Conservation (phyloP, 1,140 invertebrate genomes). For the Neelides sp. region DNA sequence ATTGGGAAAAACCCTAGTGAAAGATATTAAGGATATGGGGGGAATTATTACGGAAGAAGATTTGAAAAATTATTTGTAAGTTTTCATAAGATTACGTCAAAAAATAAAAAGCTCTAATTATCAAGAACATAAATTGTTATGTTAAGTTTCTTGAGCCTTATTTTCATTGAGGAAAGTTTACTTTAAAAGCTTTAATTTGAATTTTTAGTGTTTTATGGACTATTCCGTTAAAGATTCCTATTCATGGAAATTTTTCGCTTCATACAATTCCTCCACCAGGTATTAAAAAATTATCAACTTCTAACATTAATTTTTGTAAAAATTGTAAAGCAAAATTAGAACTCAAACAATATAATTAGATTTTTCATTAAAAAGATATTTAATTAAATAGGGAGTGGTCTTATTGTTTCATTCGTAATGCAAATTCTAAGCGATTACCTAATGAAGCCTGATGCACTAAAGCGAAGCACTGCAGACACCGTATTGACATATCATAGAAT, state of each 20-base stretch:
- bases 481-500: constrained; percentile 60
- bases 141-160: background rate
- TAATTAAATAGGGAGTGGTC: too few relatives aligned
- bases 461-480: background rate
- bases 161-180: background rate
- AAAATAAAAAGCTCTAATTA: background rate
- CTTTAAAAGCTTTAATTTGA: background rate
- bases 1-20: constrained; percentile 49
- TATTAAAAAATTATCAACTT: too few relatives aligned
- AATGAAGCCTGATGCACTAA: constrained; percentile 36
- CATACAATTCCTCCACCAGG: constrained; percentile 63
- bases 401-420: constrained; percentile 63
- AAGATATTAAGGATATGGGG: constrained; percentile 53
- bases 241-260: constrained; percentile 49
- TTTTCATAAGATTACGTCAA: background rate
- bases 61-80: constrained; percentile 55
- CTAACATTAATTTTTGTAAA: too few relatives aligned
- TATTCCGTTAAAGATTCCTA: constrained; percentile 45
- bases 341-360: too few relatives aligned
- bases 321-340: too few relatives aligned
- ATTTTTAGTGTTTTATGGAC: constrained; percentile 49
- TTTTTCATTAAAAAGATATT: too few relatives aligned
- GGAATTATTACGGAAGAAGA: constrained; percentile 68
- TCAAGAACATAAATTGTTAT: background rate
- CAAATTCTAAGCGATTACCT: constrained; percentile 65